These are phyloP conservation scores for Acanthiza pusilla DNA, from an alignment of 2,797 vertebrate species.

Conservation along the genomic window DNA sequence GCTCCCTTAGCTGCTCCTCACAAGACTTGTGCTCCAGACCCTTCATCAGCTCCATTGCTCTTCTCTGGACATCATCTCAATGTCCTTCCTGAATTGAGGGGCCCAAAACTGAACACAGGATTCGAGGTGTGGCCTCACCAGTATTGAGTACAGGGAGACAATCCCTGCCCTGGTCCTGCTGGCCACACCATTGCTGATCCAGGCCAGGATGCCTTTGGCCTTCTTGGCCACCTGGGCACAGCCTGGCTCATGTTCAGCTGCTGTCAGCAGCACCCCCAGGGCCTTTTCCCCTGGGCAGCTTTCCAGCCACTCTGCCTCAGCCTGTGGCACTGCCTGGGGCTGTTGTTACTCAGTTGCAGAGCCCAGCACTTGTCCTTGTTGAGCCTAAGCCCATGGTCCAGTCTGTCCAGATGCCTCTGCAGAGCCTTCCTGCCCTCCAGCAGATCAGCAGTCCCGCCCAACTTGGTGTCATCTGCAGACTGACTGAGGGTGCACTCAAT, in stretches of 20 bases:
- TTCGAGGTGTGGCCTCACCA: accelerated
- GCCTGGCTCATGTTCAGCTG: accelerated
- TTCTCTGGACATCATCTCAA: not conserved
- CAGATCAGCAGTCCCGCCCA: no score
- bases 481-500: not conserved
- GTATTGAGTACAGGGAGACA: accelerated
- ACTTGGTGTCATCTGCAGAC: accelerated
- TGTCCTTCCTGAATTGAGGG: not conserved
- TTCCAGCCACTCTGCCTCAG: not conserved
- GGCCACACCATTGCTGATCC: accelerated
- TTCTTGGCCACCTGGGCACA: not conserved
- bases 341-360: not conserved
- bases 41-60: not conserved
- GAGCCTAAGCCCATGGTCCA: not conserved
- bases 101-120: not conserved
- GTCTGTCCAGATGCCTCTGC: not conserved
- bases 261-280: not conserved
- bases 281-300: not conserved
- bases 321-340: accelerated
- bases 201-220: not conserved
- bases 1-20: not conserved
- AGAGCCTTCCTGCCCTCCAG: not conserved
- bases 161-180: not conserved
- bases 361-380: not conserved
- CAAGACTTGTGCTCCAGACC: no score